These are phyloP conservation scores for Eubasilissa splendida DNA, from an alignment of 2,888 invertebrate species.

Conservation along the genomic window DNA sequence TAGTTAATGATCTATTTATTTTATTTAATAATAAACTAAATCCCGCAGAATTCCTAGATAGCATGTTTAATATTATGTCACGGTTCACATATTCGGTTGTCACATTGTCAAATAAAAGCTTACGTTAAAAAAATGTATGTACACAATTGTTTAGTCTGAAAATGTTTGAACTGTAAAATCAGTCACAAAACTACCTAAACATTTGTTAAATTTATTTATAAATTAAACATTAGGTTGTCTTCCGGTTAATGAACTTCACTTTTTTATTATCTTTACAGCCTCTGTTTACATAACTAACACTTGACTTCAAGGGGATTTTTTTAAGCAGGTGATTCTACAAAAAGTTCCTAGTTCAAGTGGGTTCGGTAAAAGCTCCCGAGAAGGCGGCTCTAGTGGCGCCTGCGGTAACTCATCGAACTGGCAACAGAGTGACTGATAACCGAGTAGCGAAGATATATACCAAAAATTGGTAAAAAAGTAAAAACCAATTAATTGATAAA, in stretches of 20 bases:
- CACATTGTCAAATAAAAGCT: too few species aligned
- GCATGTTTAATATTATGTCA: too few species aligned
- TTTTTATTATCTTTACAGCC: neutral
- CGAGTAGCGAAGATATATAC: neutral
- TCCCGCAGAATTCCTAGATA: too few species aligned
- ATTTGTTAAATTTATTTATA: neutral
- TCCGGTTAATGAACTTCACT: neutral
- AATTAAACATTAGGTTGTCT: neutral
- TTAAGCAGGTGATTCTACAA: conserved; percentile 23
- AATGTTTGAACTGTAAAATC: too few species aligned
- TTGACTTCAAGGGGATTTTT: conserved; percentile 11
- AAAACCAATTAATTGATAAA: too few species aligned
- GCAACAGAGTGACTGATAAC: conserved; percentile 31
- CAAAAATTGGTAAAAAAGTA: too few species aligned
- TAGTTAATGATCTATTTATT: too few species aligned
- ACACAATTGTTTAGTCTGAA: too few species aligned
- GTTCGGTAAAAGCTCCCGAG: conserved; percentile 16
- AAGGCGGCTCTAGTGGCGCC: conserved; percentile 23
- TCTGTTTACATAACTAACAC: conserved; percentile 10
- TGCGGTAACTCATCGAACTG: conserved; percentile 31
- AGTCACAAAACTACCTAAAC: too few species aligned
- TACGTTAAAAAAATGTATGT: too few species aligned
- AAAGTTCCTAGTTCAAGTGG: conserved; percentile 36
- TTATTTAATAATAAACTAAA: too few species aligned
- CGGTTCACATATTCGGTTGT: too few species aligned